Percentiles rank a stretch among this genome's conserved stretches.
These are phyloP conservation scores for Anthonomus grandis DNA, from an alignment of 1,140 invertebrate genomes.

Conservation along the genomic window DNA sequence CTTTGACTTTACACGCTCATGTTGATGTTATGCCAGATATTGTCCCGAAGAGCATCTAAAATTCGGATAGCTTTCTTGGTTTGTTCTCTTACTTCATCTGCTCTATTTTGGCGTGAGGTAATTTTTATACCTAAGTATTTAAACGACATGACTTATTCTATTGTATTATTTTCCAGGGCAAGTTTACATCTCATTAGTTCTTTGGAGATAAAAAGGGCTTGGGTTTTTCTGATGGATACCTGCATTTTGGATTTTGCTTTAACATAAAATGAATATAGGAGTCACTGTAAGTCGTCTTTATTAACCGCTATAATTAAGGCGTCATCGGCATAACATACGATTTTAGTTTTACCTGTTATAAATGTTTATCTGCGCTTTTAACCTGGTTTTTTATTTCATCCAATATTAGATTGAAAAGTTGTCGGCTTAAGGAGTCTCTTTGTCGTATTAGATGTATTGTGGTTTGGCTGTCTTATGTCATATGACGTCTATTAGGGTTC, in stretches of 20 bases:
- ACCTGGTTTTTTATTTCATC: background rate
- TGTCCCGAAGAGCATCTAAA: slow-evolving; percentile 1
- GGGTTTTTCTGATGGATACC: background rate
- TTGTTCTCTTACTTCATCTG: background rate
- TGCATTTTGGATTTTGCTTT: background rate
- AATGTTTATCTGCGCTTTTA: background rate
- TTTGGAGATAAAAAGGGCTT: background rate
- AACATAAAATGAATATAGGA: background rate
- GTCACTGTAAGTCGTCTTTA: background rate
- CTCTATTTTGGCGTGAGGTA: slow-evolving; percentile 2
- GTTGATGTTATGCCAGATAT: background rate
- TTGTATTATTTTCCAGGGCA: background rate
- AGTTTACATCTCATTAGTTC: background rate
- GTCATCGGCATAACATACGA: no score
- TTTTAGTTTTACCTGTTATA: slow-evolving; percentile 1
- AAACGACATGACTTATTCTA: background rate
- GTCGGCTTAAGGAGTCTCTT: background rate
- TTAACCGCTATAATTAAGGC: background rate
- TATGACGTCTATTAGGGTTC: no score
- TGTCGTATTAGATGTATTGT: background rate
- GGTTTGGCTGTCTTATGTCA: background rate
- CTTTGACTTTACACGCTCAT: no score
- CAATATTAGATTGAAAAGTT: no score
- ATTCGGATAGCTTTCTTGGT: background rate
- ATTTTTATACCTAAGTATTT: background rate